Base-by-base conservation (phyloP, 2,113 vertebrate genomes). In the Cephalopterus ornatus region DNA sequence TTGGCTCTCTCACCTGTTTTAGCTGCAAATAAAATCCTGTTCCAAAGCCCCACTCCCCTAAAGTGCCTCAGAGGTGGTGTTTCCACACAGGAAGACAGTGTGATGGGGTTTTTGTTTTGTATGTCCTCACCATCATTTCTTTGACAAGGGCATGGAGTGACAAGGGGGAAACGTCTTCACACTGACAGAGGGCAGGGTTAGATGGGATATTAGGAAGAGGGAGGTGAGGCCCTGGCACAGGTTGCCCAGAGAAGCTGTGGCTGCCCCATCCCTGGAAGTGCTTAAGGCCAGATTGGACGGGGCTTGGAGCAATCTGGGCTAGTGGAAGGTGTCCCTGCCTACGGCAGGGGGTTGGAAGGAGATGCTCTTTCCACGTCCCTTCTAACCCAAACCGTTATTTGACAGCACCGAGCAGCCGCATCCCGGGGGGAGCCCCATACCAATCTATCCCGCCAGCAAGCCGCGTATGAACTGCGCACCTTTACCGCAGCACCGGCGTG, bases 401-500 rank as follows among this genome's bases (percentile, higher is more conserved):
- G 75, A 30, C 50, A 23, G 63, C 42, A 3, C 22, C 0, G 12
- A 35, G 19, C 44, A 17, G 44, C 68, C 37, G 6, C 42, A 11
- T 0, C 35, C 59, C 11, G 39, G 12, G 27, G 27, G 12, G 8
- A 42, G 39, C 27, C 39, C 28, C 19, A 22, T 15, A 32, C 19
- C 39, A 22, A 49, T 11, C 61, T 42, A 49, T 7, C 72, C 32
- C 56, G 41, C 14, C 35, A n/a, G 41, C 42, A 23, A 74, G 46
- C 44, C 70, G 2, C 0, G 23, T 20, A 23, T 0, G 33, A 9
- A 17, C 62, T 3, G 3, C 0, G 20, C 62, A 18, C 70, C 39
- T 61, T 41, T 6, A 30, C 33, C 46, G 3, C 39, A 24, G 70
- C 53, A 13, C 77, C 33, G 1, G 1, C 44, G 87, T 2, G 23